phyloP scores from a whole-genome alignment of 1,140 invertebrate genomes.

The Branchinecta lynchi region DNA sequence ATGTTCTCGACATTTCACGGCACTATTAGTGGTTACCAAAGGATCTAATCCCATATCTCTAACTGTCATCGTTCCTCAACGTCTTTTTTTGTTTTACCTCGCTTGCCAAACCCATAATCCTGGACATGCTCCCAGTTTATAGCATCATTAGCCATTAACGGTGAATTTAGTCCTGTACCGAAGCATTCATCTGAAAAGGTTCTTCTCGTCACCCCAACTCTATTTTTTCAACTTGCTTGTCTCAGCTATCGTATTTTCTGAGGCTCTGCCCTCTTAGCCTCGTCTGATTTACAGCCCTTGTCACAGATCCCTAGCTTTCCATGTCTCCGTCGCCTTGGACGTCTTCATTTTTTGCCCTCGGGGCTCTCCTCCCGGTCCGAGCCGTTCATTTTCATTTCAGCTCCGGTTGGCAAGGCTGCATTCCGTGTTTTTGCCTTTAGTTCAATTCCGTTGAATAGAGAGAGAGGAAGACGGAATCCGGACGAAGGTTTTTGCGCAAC shows the following conservation, averaged over 20 bases:
- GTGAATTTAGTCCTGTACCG: too few relatives aligned
- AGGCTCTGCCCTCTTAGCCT: not conserved
- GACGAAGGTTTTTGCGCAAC: too few relatives aligned
- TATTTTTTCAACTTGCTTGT: not conserved
- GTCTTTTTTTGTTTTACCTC: too few relatives aligned
- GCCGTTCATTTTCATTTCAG: conserved; percentile 2
- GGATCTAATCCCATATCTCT: too few relatives aligned
- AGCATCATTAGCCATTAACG: too few relatives aligned
- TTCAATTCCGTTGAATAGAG: conserved; percentile 8
- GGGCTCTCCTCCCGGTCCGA: not conserved
- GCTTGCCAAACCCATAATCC: too few relatives aligned
- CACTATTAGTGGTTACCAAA: too few relatives aligned
- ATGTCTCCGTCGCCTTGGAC: not conserved
- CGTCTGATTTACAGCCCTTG: not conserved
- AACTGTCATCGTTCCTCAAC: too few relatives aligned
- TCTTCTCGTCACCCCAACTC: too few relatives aligned
- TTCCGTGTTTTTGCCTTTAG: not conserved
- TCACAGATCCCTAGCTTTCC: not conserved
- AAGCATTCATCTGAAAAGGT: too few relatives aligned
- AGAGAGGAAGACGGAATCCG: not conserved
- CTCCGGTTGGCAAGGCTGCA: not conserved
- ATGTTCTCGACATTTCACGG: too few relatives aligned
- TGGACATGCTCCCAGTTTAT: too few relatives aligned
- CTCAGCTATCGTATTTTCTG: not conserved
- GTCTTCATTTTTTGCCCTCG: not conserved